Evolutionary conservation across 2,797 vertebrate species (phyloP).

Genomic region (Hippopotamyrus pictus): DNA sequence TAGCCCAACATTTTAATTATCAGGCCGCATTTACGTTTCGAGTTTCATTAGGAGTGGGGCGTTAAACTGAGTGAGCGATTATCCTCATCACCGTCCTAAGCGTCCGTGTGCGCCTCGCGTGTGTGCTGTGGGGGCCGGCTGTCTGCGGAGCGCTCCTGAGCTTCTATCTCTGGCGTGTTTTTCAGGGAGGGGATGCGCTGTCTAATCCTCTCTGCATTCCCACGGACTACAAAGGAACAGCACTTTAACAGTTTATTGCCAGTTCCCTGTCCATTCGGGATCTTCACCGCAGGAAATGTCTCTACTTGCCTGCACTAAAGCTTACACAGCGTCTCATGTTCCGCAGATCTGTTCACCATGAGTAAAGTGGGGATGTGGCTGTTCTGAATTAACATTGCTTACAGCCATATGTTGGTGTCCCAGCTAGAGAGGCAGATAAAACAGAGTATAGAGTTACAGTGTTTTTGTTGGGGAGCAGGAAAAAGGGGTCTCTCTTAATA

Average conservation of each 20-base stretch:
- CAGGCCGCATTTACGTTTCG: not conserved
- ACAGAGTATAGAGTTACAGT: not conserved
- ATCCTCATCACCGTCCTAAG: not conserved
- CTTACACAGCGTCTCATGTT: not conserved
- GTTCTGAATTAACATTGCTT: not conserved
- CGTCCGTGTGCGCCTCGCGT: not conserved
- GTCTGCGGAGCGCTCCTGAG: not conserved
- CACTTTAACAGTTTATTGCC: not conserved
- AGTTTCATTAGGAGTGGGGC: not conserved
- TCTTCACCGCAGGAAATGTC: not conserved
- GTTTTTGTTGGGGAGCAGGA: not conserved
- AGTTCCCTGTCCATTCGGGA: not conserved
- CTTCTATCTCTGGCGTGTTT: not conserved
- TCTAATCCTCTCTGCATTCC: not conserved
- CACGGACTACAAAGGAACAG: not conserved
- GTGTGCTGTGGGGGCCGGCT: not conserved
- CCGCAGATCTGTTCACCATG: not conserved
- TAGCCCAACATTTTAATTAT: not conserved
- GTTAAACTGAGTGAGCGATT: slow-evolving; percentile 2
- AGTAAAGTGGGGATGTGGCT: not conserved
- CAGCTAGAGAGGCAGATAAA: not conserved
- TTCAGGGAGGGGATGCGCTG: not conserved
- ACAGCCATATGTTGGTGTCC: not conserved
- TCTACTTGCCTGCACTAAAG: not conserved
- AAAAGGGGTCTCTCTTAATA: not conserved